A percentile compares a stretch with the other conserved stretches of the same genome.
phyloP scores from a whole-genome alignment of 2,797 vertebrate genomes.

The Diglossa cyanea region DNA sequence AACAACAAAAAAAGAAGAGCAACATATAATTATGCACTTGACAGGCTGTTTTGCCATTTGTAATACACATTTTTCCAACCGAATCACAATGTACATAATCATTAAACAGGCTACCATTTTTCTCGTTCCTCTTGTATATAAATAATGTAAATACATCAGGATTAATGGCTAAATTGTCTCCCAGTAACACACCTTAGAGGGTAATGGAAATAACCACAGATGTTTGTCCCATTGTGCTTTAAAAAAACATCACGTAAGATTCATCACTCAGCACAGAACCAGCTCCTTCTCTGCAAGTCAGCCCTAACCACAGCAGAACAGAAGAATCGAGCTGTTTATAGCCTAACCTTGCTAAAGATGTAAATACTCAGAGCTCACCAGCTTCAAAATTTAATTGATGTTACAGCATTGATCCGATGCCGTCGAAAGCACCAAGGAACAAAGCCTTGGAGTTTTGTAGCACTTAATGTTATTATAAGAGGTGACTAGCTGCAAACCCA shows the following conservation, averaged over 20 bases:
- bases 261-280: neutral
- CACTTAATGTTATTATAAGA: slow-evolving; percentile 33
- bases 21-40: slow-evolving; percentile 3
- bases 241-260: neutral
- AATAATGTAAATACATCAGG: slow-evolving; percentile 47
- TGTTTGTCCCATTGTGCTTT: slow-evolving; percentile 11
- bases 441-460: slow-evolving; percentile 23
- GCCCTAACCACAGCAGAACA: neutral
- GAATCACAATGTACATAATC: slow-evolving; percentile 46
- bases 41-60: slow-evolving; percentile 38
- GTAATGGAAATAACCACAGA: slow-evolving; percentile 5
- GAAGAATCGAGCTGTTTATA: neutral
- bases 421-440: neutral
- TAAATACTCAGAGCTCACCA: slow-evolving; percentile 9
- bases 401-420: neutral
- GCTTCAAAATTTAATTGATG: neutral
- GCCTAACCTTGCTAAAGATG: slow-evolving; percentile 5
- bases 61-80: slow-evolving; percentile 48
- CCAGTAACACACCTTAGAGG: neutral
- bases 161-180: slow-evolving; percentile 35
- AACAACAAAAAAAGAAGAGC: neutral
- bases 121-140: slow-evolving; percentile 36
- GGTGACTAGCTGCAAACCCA: slow-evolving; percentile 37
- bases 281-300: neutral
- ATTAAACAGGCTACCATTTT: slow-evolving; percentile 39